phyloP scores from a whole-genome alignment of 1,140 invertebrate genomes.

The Vollenhovia emeryi region DNA sequence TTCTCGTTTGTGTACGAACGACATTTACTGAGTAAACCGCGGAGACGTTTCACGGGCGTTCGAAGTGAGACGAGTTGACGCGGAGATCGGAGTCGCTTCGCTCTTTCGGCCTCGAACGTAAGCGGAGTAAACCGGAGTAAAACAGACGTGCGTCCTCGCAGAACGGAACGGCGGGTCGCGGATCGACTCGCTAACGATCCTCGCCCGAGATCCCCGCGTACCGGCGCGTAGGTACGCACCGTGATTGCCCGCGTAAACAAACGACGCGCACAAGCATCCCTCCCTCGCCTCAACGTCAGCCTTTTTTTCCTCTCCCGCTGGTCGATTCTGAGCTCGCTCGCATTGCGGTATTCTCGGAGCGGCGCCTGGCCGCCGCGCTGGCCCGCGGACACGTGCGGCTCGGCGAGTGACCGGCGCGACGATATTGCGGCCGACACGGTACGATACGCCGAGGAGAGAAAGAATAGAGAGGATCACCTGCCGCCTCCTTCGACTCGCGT shows the following conservation, averaged over 20 bases:
- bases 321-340: background rate
- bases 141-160: background rate
- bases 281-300: background rate
- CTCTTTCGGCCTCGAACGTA: background rate
- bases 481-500: background rate
- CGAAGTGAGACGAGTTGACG: background rate
- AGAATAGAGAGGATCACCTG: background rate
- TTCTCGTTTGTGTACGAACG: too few species aligned
- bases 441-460: background rate
- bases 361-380: background rate
- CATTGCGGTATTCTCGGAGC: constrained; percentile 10
- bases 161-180: background rate
- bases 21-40: too few species aligned
- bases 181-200: background rate
- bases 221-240: background rate
- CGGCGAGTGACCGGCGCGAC: background rate
- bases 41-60: background rate
- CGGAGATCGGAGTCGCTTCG: background rate
- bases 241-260: background rate
- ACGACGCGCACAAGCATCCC: background rate
- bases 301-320: too few species aligned
- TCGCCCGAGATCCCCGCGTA: background rate
- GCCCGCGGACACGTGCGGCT: background rate
- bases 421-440: background rate
- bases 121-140: too few species aligned